A percentile compares a stretch with the other conserved stretches of the same genome.
These are phyloP conservation scores for Threskiornis aethiopicus DNA, from an alignment of 2,797 vertebrate genomes.

Conservation along the genomic window DNA sequence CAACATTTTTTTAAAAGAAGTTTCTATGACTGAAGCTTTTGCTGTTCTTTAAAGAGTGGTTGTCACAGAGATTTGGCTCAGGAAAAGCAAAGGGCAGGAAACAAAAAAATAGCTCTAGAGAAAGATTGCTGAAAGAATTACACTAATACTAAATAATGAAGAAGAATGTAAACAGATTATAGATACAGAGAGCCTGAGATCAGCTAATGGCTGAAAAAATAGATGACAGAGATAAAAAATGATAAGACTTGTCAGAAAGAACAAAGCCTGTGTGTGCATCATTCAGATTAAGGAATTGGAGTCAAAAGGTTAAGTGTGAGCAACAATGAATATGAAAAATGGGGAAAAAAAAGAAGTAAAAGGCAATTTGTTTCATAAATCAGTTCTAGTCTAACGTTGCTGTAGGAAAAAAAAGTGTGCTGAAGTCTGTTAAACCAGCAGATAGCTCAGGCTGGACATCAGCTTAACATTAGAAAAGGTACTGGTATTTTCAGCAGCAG, in stretches of 20 bases:
- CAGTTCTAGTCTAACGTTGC: slow-evolving; percentile 54
- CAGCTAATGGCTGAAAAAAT: slow-evolving; percentile 76
- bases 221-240: slow-evolving; percentile 79
- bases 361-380: slow-evolving; percentile 76
- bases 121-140: slow-evolving; percentile 67
- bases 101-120: slow-evolving; percentile 39
- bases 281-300: slow-evolving; percentile 77
- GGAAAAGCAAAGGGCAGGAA: slow-evolving; percentile 50
- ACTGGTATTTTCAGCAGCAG: not conserved
- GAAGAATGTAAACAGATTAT: slow-evolving; percentile 82
- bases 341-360: slow-evolving; percentile 74
- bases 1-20: not conserved
- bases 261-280: slow-evolving; percentile 78
- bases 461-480: not conserved
- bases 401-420: not conserved
- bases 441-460: slow-evolving; percentile 46
- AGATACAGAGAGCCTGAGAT: slow-evolving; percentile 65
- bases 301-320: slow-evolving; percentile 79
- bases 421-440: slow-evolving; percentile 44
- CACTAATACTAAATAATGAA: slow-evolving; percentile 75
- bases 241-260: slow-evolving; percentile 79
- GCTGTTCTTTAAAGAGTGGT: not conserved
- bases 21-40: slow-evolving; percentile 19
- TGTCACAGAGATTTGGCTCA: slow-evolving; percentile 47
- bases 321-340: slow-evolving; percentile 81